Evolutionary conservation across 2,888 invertebrate genomes (phyloP), one percentile per base, ranked within the genome.

Genomic region (Drosophila greeni): DNA sequence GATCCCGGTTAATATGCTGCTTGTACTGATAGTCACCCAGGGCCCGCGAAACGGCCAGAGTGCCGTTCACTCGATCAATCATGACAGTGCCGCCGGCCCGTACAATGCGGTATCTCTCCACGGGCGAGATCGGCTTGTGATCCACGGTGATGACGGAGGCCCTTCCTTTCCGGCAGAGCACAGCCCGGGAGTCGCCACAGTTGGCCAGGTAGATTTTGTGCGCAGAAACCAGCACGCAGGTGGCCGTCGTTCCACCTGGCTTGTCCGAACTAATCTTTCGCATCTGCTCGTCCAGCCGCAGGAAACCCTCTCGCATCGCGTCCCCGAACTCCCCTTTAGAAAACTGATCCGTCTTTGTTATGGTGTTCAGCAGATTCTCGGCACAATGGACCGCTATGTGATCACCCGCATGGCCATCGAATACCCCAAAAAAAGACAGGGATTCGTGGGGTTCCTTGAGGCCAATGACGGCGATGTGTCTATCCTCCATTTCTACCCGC

Each of bases 351-450:
- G 96, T 95, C 83, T 93, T 92, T 87, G 96, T 92, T 85, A 98
- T 97, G 85, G 94, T 94, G 81, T 95, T 94, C 53, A 97, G 91
- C 65, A 97, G 91, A 88, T 96, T 93, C 84, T 94, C 93, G 33
- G 97, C 94, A 89, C 97, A 97, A 88, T 96, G 95, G 70, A 95
- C 94, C 1, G 97, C 96, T 47, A 97, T 97, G 76, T 92, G 91
- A 62, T 93, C 95, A 56, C 99, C 98, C 45, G 98, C 98, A 90
- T 99, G 99, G 3, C 99, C 99, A 90, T 99, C 99, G 89, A 98
- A 99, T 59, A 99, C 97, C 12, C 97, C 99, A 90, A 99, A 99
- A 90, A 97, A 99, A 43, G 97, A 95, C 96, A 96, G 96, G 87
- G 95, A 94, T 64, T 92, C 91, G 51, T 94, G 90, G 56, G 91